Percentiles rank a stretch among this genome's conserved stretches.
phyloP scores from a whole-genome alignment of 2,888 invertebrate species.

The Lepidonotus clava region DNA sequence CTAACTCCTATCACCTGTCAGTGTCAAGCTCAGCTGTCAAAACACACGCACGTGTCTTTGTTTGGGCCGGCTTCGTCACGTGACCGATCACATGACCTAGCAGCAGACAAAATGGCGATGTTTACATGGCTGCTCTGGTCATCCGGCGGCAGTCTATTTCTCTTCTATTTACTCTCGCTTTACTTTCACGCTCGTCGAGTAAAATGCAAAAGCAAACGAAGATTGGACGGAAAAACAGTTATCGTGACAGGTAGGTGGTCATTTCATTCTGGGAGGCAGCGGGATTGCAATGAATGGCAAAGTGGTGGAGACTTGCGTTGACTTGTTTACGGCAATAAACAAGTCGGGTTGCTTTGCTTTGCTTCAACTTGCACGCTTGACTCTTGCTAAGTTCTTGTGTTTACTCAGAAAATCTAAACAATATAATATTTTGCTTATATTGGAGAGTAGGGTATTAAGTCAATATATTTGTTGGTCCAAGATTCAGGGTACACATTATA shows the following conservation, averaged over 20 bases:
- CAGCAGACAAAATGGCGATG: slow-evolving; percentile 7
- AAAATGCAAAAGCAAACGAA: background rate
- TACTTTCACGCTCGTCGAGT: background rate
- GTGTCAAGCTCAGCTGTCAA: too few relatives aligned
- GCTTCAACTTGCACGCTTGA: too few relatives aligned
- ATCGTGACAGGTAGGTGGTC: background rate
- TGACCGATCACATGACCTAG: slow-evolving; percentile 2
- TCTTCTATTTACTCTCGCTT: background rate
- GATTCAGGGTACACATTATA: too few relatives aligned
- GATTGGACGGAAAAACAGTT: slow-evolving; percentile 2
- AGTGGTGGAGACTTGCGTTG: background rate
- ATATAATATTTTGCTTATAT: too few relatives aligned
- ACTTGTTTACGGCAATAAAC: too few relatives aligned
- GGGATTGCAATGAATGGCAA: background rate
- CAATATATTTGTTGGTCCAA: too few relatives aligned
- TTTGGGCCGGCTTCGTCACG: too few relatives aligned
- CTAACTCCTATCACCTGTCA: too few relatives aligned
- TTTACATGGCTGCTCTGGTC: background rate
- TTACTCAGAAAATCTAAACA: background rate
- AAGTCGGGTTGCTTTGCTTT: too few relatives aligned
- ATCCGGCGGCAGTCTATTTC: background rate
- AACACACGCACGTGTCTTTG: too few relatives aligned
- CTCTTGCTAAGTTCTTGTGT: too few relatives aligned
- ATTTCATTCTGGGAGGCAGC: background rate
- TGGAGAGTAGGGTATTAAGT: too few relatives aligned